phyloP scores from a whole-genome alignment of 2,888 invertebrate species.

The Cremastinae sp. region DNA sequence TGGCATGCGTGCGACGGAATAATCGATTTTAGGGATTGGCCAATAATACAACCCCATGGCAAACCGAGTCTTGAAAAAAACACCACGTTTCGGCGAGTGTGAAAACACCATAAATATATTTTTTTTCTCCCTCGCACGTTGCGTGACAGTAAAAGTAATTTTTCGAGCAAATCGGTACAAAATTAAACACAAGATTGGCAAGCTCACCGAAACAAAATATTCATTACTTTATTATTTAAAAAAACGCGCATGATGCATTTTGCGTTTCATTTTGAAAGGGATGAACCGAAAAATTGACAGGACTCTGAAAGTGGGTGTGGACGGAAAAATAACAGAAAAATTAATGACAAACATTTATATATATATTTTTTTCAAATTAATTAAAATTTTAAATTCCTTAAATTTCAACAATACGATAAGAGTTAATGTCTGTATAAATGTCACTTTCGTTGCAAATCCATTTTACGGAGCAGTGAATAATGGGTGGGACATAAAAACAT shows the following conservation, averaged over 20 bases:
- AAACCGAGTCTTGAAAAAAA: not conserved
- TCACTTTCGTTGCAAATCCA: too few relatives aligned
- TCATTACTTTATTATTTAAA: too few relatives aligned
- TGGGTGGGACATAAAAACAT: too few relatives aligned
- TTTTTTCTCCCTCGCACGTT: too few relatives aligned
- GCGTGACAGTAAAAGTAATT: not conserved
- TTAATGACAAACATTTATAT: not conserved
- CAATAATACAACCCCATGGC: slow-evolving; percentile 18
- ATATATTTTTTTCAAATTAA: not conserved
- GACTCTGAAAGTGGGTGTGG: slow-evolving; percentile 27
- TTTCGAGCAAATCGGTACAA: too few relatives aligned
- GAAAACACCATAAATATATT: too few relatives aligned
- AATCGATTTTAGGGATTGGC: slow-evolving; percentile 43
- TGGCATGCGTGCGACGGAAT: slow-evolving; percentile 38
- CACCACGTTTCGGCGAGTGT: too few relatives aligned
- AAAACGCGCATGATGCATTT: too few relatives aligned
- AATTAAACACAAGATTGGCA: too few relatives aligned
- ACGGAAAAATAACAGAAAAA: slow-evolving; percentile 1
- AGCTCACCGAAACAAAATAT: too few relatives aligned
- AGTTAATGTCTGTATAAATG: too few relatives aligned
- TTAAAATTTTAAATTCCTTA: not conserved
- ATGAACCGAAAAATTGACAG: not conserved
- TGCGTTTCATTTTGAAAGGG: not conserved
- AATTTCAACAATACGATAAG: not conserved
- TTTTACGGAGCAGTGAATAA: too few relatives aligned